These are phyloP conservation scores for human DNA, from an alignment of 2,113 vertebrate species.

Conservation along the genomic window DNA sequence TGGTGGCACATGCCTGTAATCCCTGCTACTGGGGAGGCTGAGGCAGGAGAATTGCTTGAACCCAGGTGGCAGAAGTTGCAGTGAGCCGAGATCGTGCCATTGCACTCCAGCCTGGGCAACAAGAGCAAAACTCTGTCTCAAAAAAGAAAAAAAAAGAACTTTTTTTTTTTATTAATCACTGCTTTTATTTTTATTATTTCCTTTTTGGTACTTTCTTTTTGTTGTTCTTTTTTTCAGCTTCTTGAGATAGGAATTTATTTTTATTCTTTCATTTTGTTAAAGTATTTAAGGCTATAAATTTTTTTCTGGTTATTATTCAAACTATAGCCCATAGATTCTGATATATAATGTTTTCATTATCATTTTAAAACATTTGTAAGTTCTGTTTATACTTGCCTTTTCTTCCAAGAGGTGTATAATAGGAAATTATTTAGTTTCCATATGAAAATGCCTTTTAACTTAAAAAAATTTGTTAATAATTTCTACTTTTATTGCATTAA, in stretches of 20 bases:
- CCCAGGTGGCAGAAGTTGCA: too few species aligned
- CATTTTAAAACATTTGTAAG: neutral
- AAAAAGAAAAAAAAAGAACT: too few species aligned
- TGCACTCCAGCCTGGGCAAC: too few species aligned
- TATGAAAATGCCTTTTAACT: neutral
- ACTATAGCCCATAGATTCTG: neutral
- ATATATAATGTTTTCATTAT: neutral
- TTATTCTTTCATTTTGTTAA: neutral
- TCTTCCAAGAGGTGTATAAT: neutral
- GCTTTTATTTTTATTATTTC: neutral
- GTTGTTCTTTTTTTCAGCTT: neutral
- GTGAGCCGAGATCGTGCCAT: too few species aligned
- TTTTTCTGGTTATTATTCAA: slow-evolving; percentile 12
- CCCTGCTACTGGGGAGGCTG: too few species aligned
- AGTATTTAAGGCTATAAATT: neutral
- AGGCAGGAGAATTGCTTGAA: too few species aligned
- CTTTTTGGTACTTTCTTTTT: neutral
- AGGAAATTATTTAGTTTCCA: neutral
- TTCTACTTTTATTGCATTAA: neutral
- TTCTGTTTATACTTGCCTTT: neutral
- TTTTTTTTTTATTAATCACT: neutral
- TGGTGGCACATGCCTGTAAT: too few species aligned
- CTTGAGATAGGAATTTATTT: neutral
- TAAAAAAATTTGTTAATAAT: neutral
- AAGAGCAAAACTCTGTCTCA: too few species aligned